Conservation (phyloP, 2,888 invertebrate genomes). For the Meliscaeva auricollis region DNA sequence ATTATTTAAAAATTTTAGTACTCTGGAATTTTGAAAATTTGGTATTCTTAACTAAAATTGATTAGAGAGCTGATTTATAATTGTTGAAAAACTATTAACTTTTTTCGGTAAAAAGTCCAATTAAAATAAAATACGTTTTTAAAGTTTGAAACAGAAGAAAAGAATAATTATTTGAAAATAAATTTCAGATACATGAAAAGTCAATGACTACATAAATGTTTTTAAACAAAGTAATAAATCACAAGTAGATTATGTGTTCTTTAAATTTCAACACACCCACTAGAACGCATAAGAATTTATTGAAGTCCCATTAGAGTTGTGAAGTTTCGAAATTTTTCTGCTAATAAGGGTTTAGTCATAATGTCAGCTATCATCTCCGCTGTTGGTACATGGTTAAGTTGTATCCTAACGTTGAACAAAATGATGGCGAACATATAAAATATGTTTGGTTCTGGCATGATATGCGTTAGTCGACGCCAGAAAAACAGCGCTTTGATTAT, state of each 20-base stretch:
- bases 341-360: background rate
- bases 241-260: constrained; percentile 9
- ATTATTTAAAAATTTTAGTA: too few species aligned
- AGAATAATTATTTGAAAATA: background rate
- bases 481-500: constrained; percentile 10
- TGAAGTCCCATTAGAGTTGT: background rate
- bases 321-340: background rate
- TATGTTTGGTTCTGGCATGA: background rate
- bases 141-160: too few species aligned
- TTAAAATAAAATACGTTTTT: background rate
- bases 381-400: background rate
- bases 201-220: too few species aligned
- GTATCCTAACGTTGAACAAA: background rate
- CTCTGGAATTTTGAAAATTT: too few species aligned
- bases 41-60: too few species aligned
- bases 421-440: background rate
- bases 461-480: constrained; percentile 1
- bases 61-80: too few species aligned
- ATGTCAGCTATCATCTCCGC: background rate
- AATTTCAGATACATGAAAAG: background rate
- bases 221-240: too few species aligned
- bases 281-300: background rate
- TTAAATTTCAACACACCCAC: constrained; percentile 1
- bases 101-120: background rate
- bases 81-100: background rate